A percentile compares a stretch with the other conserved stretches of the same genome.
phyloP scores from a whole-genome alignment of 2,113 vertebrate species.

The Callaeas wilsoni region DNA sequence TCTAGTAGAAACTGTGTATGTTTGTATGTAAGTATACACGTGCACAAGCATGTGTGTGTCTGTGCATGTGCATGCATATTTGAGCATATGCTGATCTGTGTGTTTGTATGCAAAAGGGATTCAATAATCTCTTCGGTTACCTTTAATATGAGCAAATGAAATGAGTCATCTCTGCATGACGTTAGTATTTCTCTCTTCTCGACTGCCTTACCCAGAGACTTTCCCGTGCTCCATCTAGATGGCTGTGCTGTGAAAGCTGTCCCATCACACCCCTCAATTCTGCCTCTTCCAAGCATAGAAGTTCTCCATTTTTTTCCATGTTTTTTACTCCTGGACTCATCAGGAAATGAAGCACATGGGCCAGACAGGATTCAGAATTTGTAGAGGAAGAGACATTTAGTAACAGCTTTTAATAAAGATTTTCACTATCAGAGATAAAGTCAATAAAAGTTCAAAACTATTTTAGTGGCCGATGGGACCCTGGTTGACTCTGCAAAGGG shows the following conservation, averaged over 20 bases:
- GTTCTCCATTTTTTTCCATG: background rate
- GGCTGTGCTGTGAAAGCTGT: background rate
- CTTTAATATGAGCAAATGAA: background rate
- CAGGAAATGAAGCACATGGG: background rate
- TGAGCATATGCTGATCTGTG: background rate
- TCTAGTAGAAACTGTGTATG: background rate
- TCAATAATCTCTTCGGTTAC: background rate
- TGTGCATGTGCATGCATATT: background rate
- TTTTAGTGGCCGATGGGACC: constrained; percentile 15
- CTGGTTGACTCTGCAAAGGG: constrained; percentile 13
- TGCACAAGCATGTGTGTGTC: background rate
- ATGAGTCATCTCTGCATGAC: background rate
- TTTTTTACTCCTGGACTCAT: background rate
- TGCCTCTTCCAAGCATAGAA: background rate
- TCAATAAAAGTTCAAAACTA: background rate
- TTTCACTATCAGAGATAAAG: background rate
- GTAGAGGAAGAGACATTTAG: background rate
- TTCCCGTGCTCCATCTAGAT: background rate
- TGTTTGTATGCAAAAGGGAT: background rate
- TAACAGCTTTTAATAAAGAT: background rate
- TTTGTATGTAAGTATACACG: background rate
- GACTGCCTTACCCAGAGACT: background rate
- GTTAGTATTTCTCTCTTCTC: background rate
- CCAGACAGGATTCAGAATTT: background rate
- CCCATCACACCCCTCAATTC: background rate